Evolutionary conservation across 2,888 invertebrate genomes (phyloP), one percentile per base, ranked within the genome.

Genomic region (Eilema caniola): DNA sequence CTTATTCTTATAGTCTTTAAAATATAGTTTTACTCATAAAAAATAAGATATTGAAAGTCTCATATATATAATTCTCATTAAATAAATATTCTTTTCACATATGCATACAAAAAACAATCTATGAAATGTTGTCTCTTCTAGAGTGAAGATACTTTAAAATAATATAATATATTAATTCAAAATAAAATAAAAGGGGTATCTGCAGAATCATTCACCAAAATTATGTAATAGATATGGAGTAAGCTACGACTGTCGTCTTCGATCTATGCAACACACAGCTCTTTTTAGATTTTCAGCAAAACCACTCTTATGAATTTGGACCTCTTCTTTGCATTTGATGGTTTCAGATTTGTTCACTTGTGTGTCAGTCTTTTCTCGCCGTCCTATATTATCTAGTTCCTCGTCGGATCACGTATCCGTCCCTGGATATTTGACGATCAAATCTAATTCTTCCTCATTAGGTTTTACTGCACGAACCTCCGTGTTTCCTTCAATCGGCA

Each of bases 371-470:
- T 93, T 93, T 78, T 83, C 85, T 77, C 79, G 86, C 78, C 85
- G 87, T 80, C 85, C 88, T 77, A 82, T 82, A 75, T 86, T 88
- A 67, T 85, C 88, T 65, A 83, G 67, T 71, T 89, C 88, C 77
- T 92, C 94, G 72, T 94, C 95, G 95, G 95, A 95, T 95, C 95
- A 95, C 93, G 95, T 95, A 86, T 95, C 95, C 84, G 95, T 87
- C 69, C 92, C 91, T 57, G 92, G 94, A 67, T 95, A 95, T 78
- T 93, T 95, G 62, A 93, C 94, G 70, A 95, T 95, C 78, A 95
- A 87, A 85, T 95, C 93, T 81, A 95, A 84, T 82, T 95, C 95
- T 73, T 95, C 95, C 59, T 95, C 93, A 59, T 86, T 89, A 1
- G 90, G 92, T 74, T 91, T 93, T 20, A 88, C 89, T 65, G 83